Conservation (phyloP, 2,888 invertebrate genomes). For the Lochmaea crataegi region DNA sequence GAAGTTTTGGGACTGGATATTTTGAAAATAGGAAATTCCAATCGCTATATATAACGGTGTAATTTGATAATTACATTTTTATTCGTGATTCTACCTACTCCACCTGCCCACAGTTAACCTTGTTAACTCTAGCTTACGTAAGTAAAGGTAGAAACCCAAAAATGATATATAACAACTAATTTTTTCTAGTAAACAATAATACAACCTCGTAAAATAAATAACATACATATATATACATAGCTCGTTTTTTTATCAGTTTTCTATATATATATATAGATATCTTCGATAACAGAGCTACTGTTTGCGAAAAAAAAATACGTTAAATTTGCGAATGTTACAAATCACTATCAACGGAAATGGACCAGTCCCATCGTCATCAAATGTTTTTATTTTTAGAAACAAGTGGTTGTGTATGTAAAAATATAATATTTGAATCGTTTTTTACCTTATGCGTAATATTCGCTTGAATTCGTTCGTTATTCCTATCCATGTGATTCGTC, state of each 20-base stretch:
- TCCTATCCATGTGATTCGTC: constrained; percentile 21
- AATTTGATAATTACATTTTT: too few relatives aligned
- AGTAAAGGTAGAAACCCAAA: too few relatives aligned
- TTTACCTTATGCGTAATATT: constrained; percentile 14
- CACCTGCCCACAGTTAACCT: too few relatives aligned
- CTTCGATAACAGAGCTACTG: constrained; percentile 4
- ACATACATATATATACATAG: constrained; percentile 1
- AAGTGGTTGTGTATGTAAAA: constrained; percentile 6
- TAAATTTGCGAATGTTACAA: not conserved
- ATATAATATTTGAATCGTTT: not conserved
- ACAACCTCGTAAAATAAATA: too few relatives aligned
- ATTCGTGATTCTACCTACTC: too few relatives aligned
- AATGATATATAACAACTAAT: too few relatives aligned
- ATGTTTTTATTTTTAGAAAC: constrained; percentile 15
- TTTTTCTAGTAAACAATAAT: too few relatives aligned
- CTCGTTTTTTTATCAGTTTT: constrained; percentile 8
- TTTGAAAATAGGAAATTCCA: too few relatives aligned
- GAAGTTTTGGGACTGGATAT: too few relatives aligned
- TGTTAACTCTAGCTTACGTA: too few relatives aligned
- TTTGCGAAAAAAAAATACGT: not conserved
- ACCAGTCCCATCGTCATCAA: constrained; percentile 13
- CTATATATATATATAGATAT: constrained; percentile 7
- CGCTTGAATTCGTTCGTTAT: not conserved
- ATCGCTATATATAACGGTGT: too few relatives aligned
- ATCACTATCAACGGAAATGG: constrained; percentile 18